Conservation (phyloP, 1,140 invertebrate genomes). For the Metopolophium dirhodum region DNA sequence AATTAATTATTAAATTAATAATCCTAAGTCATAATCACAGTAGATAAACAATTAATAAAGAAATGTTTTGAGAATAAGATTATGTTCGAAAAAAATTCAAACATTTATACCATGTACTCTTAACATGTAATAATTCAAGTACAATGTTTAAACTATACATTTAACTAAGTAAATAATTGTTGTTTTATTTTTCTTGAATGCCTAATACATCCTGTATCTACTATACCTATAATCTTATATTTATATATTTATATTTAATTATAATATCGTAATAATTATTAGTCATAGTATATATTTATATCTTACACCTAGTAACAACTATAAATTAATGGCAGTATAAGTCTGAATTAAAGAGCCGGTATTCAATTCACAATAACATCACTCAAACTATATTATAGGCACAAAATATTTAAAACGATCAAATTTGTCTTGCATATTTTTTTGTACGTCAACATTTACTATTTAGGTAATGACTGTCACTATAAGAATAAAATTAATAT, state of each 20-base stretch:
- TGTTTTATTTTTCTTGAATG: not conserved
- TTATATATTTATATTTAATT: not conserved
- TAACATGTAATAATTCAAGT: slow-evolving; percentile 39
- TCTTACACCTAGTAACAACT: slow-evolving; percentile 39
- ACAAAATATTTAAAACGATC: slow-evolving; percentile 10
- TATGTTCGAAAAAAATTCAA: not conserved
- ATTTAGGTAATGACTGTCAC: not conserved
- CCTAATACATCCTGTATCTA: not conserved
- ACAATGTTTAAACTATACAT: slow-evolving; percentile 19
- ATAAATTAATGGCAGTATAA: slow-evolving; percentile 54
- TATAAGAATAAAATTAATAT: slow-evolving; percentile 6
- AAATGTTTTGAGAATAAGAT: slow-evolving; percentile 26
- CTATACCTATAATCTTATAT: not conserved
- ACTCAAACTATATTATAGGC: slow-evolving; percentile 1
- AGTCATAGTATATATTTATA: slow-evolving; percentile 20
- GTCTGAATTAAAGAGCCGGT: slow-evolving; percentile 36
- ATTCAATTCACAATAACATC: slow-evolving; percentile 45
- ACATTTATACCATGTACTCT: slow-evolving; percentile 15
- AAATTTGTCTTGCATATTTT: slow-evolving; percentile 21
- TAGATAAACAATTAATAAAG: slow-evolving; percentile 45
- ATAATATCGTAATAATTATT: slow-evolving; percentile 37
- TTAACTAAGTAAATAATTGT: not conserved
- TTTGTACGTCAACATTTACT: not conserved
- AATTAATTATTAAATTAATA: slow-evolving; percentile 27
- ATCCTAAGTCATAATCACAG: slow-evolving; percentile 46